These are phyloP conservation scores for Drosophila mimica DNA, from an alignment of 2,888 invertebrate species.

Conservation along the genomic window DNA sequence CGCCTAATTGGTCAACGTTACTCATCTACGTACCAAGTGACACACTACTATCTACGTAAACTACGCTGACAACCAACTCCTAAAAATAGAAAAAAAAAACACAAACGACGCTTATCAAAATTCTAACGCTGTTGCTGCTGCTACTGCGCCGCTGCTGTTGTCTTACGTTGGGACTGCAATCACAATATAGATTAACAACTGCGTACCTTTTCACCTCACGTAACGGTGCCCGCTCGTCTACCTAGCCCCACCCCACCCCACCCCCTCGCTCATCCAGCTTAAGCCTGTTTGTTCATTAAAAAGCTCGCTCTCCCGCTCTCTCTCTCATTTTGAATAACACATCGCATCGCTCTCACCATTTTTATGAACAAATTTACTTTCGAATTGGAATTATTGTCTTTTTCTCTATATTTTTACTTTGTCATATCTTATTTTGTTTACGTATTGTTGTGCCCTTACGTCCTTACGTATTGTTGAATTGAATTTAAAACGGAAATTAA, in stretches of 20 bases:
- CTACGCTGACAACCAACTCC: slow-evolving; percentile 24
- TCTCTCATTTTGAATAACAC: slow-evolving; percentile 25
- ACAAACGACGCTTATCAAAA: slow-evolving; percentile 64
- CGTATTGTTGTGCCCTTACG: slow-evolving; percentile 28
- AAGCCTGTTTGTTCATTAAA: slow-evolving; percentile 27
- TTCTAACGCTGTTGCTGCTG: slow-evolving; percentile 71
- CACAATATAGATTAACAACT: slow-evolving; percentile 41
- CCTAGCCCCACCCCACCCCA: not conserved
- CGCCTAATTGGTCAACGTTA: slow-evolving; percentile 53
- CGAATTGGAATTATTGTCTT: slow-evolving; percentile 54
- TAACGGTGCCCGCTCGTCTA: slow-evolving; percentile 24
- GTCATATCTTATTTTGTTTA: slow-evolving; percentile 27
- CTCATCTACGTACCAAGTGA: slow-evolving; percentile 32
- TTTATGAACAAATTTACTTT: slow-evolving; percentile 55
- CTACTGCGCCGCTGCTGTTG: slow-evolving; percentile 32
- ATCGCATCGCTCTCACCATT: slow-evolving; percentile 39
- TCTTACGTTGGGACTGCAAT: slow-evolving; percentile 37
- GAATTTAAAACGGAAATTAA: slow-evolving; percentile 12
- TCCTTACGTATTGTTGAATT: slow-evolving; percentile 9
- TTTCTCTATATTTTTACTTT: slow-evolving; percentile 43
- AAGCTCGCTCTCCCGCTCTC: slow-evolving; percentile 1
- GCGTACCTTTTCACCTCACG: slow-evolving; percentile 33
- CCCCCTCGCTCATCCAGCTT: slow-evolving; percentile 36
- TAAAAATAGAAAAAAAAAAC: slow-evolving; percentile 1
- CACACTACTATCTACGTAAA: slow-evolving; percentile 12